A percentile compares a stretch with the other conserved stretches of the same genome.
Conservation (phyloP, 2,888 invertebrate species). For the Halictus quadricinctus region DNA sequence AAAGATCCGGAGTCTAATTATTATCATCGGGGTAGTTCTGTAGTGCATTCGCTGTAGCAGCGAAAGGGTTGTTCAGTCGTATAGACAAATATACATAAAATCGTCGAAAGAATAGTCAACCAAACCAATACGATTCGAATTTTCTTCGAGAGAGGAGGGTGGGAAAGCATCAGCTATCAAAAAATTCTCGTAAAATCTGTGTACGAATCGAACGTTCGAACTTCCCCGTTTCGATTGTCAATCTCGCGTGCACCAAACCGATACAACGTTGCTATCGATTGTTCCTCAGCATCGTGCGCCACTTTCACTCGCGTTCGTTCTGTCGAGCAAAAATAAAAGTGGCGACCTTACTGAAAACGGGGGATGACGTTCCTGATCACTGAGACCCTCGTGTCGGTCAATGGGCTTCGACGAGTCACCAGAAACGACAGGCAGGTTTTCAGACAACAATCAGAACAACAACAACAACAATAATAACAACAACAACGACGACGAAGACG, state of each 20-base stretch:
- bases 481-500: not conserved
- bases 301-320: constrained; percentile 34
- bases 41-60: too few relatives aligned
- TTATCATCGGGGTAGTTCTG: not conserved
- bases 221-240: not conserved
- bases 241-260: not conserved
- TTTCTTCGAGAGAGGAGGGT: not conserved
- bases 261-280: not conserved
- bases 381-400: not conserved
- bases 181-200: not conserved
- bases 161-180: not conserved
- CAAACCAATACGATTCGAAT: not conserved
- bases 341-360: not conserved
- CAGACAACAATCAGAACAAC: not conserved
- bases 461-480: not conserved
- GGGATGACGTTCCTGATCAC: not conserved
- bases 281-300: not conserved
- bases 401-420: constrained; percentile 17
- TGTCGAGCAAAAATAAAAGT: not conserved
- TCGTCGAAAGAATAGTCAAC: not conserved
- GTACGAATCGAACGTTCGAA: not conserved
- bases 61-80: not conserved
- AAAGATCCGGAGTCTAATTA: too few relatives aligned
- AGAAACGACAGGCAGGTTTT: constrained; percentile 6
- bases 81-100: not conserved